These are phyloP conservation scores for Chironomus tepperi DNA, from an alignment of 1,140 invertebrate genomes.

Conservation along the genomic window DNA sequence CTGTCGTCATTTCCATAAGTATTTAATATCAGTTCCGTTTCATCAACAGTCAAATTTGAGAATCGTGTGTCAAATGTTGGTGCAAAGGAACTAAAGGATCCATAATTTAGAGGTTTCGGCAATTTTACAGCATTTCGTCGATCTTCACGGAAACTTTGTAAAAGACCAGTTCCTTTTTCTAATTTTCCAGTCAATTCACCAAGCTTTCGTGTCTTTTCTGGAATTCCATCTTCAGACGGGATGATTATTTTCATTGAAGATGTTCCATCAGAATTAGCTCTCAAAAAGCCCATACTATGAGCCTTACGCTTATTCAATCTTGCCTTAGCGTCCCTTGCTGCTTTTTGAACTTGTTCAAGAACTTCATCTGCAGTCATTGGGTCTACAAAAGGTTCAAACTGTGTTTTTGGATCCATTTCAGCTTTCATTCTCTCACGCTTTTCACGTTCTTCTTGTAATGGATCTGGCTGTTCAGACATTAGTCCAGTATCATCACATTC, in stretches of 20 bases:
- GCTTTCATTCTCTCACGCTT: conserved; percentile 40
- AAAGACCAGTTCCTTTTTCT: conserved; percentile 61
- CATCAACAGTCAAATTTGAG: conserved; percentile 85
- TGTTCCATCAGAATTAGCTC: conserved; percentile 70
- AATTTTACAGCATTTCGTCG: conserved; percentile 78
- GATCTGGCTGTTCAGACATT: conserved; percentile 42
- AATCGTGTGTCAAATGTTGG: conserved; percentile 93
- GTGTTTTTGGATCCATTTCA: conserved; percentile 47
- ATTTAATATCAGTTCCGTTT: conserved; percentile 81
- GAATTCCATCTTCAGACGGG: conserved; percentile 43
- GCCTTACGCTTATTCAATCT: conserved; percentile 39
- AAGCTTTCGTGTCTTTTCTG: conserved; percentile 71
- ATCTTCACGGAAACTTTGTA: conserved; percentile 71
- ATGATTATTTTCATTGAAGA: conserved; percentile 84
- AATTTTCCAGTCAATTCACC: conserved; percentile 77
- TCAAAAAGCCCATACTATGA: conserved; percentile 68
- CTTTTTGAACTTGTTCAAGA: conserved; percentile 49
- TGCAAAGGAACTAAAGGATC: conserved; percentile 90
- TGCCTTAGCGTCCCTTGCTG: conserved; percentile 36
- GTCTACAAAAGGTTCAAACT: conserved; percentile 72
- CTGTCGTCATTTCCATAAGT: conserved; percentile 88
- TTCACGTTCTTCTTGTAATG: conserved; percentile 47
- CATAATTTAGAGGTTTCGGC: conserved; percentile 88
- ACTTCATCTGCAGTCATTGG: conserved; percentile 73
- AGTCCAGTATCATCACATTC: conserved; percentile 35